Percentiles rank a stretch among this genome's conserved stretches.
Conservation (phyloP, 2,113 vertebrate genomes). For the Ellobius talpinus region DNA sequence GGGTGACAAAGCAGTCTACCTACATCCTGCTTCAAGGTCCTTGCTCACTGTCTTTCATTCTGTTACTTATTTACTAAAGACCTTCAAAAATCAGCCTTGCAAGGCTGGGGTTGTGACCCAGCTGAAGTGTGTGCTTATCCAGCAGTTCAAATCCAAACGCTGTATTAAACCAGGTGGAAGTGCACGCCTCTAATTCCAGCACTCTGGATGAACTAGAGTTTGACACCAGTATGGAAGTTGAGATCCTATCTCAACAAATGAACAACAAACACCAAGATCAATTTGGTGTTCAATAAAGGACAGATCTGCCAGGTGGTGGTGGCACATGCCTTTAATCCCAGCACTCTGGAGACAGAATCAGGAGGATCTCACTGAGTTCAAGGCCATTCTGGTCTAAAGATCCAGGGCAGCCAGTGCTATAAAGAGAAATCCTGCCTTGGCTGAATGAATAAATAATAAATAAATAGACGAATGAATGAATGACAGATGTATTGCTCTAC, state of each 20-base stretch:
- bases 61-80: constrained; percentile 19
- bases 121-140: background rate
- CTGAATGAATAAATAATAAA: no score
- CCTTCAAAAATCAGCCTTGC: background rate
- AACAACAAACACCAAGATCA: background rate
- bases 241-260: background rate
- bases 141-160: background rate
- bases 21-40: background rate
- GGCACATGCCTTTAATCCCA: background rate
- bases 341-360: background rate
- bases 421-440: background rate
- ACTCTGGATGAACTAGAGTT: background rate
- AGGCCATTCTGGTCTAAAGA: background rate
- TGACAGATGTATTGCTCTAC: constrained; percentile 5
- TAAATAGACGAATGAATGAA: background rate
- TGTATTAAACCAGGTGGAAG: background rate
- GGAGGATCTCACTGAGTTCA: background rate
- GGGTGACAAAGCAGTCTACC: background rate
- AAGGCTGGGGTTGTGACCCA: background rate
- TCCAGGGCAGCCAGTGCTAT: background rate
- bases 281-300: background rate
- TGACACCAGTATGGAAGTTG: background rate
- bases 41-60: background rate
- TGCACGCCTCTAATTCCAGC: background rate
- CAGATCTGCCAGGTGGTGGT: background rate